phyloP scores from a whole-genome alignment of 2,888 invertebrate species.

The Congeria kusceri region DNA sequence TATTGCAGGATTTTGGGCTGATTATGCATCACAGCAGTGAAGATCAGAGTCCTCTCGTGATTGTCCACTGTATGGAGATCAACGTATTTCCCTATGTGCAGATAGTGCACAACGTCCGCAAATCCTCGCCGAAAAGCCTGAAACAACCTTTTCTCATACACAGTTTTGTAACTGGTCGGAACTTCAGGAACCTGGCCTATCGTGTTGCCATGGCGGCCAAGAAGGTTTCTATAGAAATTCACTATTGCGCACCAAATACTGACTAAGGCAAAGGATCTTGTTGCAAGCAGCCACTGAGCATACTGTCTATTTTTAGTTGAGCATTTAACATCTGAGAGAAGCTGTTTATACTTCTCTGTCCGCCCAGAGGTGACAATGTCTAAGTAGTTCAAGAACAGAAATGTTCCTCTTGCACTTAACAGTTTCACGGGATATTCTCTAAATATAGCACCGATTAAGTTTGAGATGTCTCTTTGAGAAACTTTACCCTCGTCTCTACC shows the following conservation, averaged over 20 bases:
- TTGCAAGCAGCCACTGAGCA: constrained; percentile 84
- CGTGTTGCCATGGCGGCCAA: constrained; percentile 58
- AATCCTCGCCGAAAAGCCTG: constrained; percentile 80
- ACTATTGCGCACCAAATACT: constrained; percentile 83
- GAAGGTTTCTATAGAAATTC: constrained; percentile 81
- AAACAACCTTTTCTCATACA: constrained; percentile 74
- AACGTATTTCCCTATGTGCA: constrained; percentile 77
- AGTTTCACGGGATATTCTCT: constrained; percentile 83
- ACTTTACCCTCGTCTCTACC: constrained; percentile 79
- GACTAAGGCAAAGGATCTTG: constrained; percentile 82
- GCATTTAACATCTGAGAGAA: constrained; percentile 83
- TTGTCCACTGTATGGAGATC: constrained; percentile 72
- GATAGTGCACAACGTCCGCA: constrained; percentile 83
- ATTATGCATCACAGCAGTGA: constrained; percentile 83
- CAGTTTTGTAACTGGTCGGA: constrained; percentile 41
- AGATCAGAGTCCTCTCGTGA: constrained; percentile 79
- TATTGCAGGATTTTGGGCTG: constrained; percentile 80
- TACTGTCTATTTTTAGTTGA: constrained; percentile 82
- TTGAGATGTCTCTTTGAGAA: constrained; percentile 73
- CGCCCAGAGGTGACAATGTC: constrained; percentile 81
- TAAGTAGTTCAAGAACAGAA: constrained; percentile 82
- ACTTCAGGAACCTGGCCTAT: constrained; percentile 28
- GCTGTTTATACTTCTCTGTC: constrained; percentile 76
- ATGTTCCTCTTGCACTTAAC: constrained; percentile 77
- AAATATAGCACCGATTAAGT: constrained; percentile 81